Base-by-base conservation (phyloP, 2,113 vertebrate genomes). In the human (Homo sapiens) region DNA sequence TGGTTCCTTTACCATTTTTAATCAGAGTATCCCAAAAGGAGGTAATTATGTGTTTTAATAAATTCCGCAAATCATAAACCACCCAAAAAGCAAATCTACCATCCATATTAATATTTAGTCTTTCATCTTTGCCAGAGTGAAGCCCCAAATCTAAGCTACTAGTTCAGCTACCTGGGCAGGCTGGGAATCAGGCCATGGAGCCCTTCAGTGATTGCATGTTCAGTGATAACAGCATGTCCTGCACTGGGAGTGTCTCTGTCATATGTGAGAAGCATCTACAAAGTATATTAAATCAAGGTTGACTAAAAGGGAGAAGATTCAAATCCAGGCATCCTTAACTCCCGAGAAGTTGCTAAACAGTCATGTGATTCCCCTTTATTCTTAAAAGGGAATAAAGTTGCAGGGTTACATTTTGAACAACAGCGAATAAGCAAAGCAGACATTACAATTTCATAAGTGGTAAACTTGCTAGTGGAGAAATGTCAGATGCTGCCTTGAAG, bases 21-120 rank as follows among this genome's bases (percentile, higher is more conserved):
- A 48, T 48, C 48, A 79, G 40, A 59, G 5, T 85, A 64, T 38
- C 8, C 32, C 57, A 78, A 90, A 40, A 94, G 52, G 10, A 68
- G n/a, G 17, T n/a, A 48, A 48, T 12, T 3, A 78, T 38, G 22
- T 17, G 11, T 38, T 90, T 89, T 80, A 32, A 80, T 89, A 92
- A 96, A 66, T 52, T 70, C 27, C 30, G n/a, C 14, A 91, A 88
- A 66, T 86, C 84, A 96, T 70, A n/a, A 92, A 57, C 12, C 35
- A 52, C 70, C 40, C 32, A 61, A n/a, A 73, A 73, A 82, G 3
- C 50, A n/a, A 55, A 61, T 32, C 35, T 83, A 22, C 20, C 70
- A 11, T 32, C 13, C 61, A 32, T 92, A 61, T 50, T n/a, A 64
- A 20, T 84, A 45, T 38, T 78, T 70, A 90, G 4, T 8, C 32